Base-by-base conservation (phyloP, 2,113 vertebrate genomes). In the Callospermophilus lateralis region DNA sequence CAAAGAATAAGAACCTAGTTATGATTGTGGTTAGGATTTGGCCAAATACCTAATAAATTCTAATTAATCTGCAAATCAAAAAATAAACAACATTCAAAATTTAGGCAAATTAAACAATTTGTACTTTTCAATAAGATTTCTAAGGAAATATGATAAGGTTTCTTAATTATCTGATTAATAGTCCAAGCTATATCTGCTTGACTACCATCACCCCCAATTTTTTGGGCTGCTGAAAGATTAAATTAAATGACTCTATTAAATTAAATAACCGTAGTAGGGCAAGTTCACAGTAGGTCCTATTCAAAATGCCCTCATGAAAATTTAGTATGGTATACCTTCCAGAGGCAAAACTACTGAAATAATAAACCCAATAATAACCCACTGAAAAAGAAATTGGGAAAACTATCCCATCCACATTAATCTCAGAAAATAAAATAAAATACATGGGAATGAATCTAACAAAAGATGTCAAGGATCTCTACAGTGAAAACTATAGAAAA, bases 131-230 rank as follows among this genome's bases (percentile, higher is more conserved):
- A 67, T 55, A 79, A 30, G 8, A 91, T 10, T 42, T 30, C 11
- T 79, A 90, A 93, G 30, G 4, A 89, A 93, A 42, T 65, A 90
- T 58, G 26, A 68, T 89, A 86, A 89, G 4, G 0, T 96, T 93
- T 37, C 13, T 81, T 86, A 86, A n/a, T 90, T 53, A 74, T 72
- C 20, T 72, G 72, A 76, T 74, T 61, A 91, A 53, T 61, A 87
- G 3, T 58, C 58, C 42, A 48, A 92, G n/a, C 34, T 94, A 86
- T 80, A 80, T 77, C 67, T 94, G 4, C 22, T 83, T 97, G 17
- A 81, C 6, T 78, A 65, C 63, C 81, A 53, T 58, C 78, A 89
- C 63, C 45, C 0, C 32, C 26, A 81, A 10, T 70, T 88, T 74
- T 8, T 51, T 28, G 86, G 61, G 48, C 32, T 68, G 4, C 37